phyloP scores from a whole-genome alignment of 2,797 vertebrate genomes.

The Streptopelia turtur region DNA sequence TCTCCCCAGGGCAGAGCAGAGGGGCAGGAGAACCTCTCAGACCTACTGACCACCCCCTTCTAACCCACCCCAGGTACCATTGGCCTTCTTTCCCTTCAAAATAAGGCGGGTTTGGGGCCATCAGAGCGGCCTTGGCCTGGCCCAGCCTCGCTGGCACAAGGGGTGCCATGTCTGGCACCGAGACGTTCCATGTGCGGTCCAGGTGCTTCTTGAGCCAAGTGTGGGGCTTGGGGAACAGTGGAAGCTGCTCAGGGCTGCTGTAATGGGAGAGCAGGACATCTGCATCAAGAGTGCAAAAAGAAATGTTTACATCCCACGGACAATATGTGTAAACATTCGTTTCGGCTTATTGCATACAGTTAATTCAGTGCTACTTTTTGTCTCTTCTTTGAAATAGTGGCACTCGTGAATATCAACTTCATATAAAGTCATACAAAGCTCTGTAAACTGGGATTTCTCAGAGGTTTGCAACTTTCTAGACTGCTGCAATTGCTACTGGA shows the following conservation, averaged over 20 bases:
- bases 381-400: background rate
- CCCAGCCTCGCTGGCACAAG: rapidly evolving
- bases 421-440: background rate
- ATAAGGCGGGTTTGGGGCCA: background rate
- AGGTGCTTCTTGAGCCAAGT: background rate
- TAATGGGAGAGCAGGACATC: no score
- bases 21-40: no score
- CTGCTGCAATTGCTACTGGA: background rate
- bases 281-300: rapidly evolving
- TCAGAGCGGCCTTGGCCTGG: rapidly evolving
- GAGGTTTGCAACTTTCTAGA: background rate
- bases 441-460: background rate
- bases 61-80: no score
- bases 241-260: rapidly evolving
- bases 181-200: rapidly evolving
- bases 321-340: rapidly evolving
- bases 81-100: background rate
- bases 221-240: rapidly evolving
- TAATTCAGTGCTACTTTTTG: background rate
- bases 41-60: no score
- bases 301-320: rapidly evolving
- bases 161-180: rapidly evolving
- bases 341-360: background rate
- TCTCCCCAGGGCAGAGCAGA: no score
- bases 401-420: background rate